Percentiles rank a stretch among this genome's conserved stretches.
These are phyloP conservation scores for Coleophora flavipennella DNA, from an alignment of 2,888 invertebrate genomes.

Conservation along the genomic window DNA sequence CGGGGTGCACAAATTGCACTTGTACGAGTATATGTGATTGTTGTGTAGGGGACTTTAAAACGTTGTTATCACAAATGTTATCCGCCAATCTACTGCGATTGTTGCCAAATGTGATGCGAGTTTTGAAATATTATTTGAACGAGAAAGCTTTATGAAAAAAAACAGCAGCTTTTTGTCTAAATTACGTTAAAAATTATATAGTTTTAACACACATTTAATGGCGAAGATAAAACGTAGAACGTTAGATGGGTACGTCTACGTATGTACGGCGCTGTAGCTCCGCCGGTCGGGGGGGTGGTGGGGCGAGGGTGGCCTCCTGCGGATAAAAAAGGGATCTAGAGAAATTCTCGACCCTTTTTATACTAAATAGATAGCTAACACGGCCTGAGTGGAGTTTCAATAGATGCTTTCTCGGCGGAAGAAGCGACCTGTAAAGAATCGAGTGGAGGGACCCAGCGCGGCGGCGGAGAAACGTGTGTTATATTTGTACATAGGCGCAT, in stretches of 20 bases:
- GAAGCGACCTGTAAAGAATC: constrained; percentile 70
- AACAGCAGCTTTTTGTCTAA: too few species aligned
- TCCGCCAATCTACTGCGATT: neutral
- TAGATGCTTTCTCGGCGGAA: constrained; percentile 69
- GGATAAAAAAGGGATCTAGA: constrained; percentile 67
- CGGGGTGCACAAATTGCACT: constrained; percentile 7
- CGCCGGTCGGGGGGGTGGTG: constrained; percentile 11
- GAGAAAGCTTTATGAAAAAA: too few species aligned
- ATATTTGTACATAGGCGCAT: constrained; percentile 16
- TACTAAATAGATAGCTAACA: constrained; percentile 73
- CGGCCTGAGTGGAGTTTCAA: constrained; percentile 73
- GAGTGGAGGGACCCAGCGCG: constrained; percentile 49
- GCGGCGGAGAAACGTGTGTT: constrained; percentile 45
- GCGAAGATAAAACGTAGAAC: too few species aligned
- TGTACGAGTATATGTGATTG: neutral
- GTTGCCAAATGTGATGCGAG: too few species aligned
- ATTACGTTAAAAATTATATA: too few species aligned
- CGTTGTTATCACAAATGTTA: neutral
- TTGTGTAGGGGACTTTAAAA: constrained; percentile 5
- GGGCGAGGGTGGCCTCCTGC: constrained; percentile 41
- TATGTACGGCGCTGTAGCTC: neutral
- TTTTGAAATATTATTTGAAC: too few species aligned
- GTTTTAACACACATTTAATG: too few species aligned
- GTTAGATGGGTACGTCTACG: constrained; percentile 1
- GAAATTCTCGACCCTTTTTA: constrained; percentile 70